A percentile compares a stretch with the other conserved stretches of the same genome.
Conservation (phyloP, 2,888 invertebrate species). For the Acleris laterana region DNA sequence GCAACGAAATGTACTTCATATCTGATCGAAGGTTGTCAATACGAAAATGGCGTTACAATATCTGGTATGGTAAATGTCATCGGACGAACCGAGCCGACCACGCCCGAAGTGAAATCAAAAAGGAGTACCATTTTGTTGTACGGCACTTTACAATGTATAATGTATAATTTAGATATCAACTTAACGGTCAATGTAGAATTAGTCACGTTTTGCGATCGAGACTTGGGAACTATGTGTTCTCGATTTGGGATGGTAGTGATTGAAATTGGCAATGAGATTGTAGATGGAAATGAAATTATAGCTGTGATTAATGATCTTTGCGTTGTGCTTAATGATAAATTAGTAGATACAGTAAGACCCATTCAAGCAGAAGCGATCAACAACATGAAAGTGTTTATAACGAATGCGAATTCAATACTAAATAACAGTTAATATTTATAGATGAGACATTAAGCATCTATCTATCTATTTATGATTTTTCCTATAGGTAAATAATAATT, state of each 20-base stretch:
- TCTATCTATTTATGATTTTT: too few relatives aligned
- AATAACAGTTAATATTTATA: too few relatives aligned
- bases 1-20: conserved; percentile 39
- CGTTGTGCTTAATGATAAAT: not conserved
- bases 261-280: conserved; percentile 10
- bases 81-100: conserved; percentile 46
- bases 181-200: conserved; percentile 46
- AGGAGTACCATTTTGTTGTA: conserved; percentile 41
- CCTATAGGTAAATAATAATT: too few relatives aligned
- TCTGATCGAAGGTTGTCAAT: conserved; percentile 50
- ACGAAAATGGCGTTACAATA: conserved; percentile 44
- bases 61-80: conserved; percentile 50
- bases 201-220: conserved; percentile 46
- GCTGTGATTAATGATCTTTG: conserved; percentile 19
- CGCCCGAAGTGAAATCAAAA: conserved; percentile 44
- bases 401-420: too few relatives aligned
- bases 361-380: not conserved
- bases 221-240: conserved; percentile 32
- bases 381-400: not conserved
- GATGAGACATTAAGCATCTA: too few relatives aligned
- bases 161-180: conserved; percentile 49
- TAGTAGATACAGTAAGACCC: not conserved
- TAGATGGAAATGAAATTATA: conserved; percentile 5
- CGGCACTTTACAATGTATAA: conserved; percentile 44
- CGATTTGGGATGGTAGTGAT: conserved; percentile 11